Base-by-base conservation (phyloP, 2,888 invertebrate genomes). In the Cybosia mesomella region DNA sequence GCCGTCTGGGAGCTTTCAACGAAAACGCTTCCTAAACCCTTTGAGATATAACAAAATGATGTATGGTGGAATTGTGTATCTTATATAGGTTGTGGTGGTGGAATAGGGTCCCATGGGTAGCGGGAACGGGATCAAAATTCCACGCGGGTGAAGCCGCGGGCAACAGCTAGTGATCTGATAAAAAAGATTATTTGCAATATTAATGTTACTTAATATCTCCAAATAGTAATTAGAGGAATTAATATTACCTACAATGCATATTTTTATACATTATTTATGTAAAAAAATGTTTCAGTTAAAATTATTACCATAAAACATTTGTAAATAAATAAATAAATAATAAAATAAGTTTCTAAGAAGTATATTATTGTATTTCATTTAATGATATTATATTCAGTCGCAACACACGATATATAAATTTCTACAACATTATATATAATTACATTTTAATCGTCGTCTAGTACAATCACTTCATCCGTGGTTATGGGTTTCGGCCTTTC, bases 391-490 rank as follows among this genome's bases (percentile, higher is more conserved):
- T 59, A 43, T 64, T 64, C 55, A 62, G 59, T 71, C 62, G 54
- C 36, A 39, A 49, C 62, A 62, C 62, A 55, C 39, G 70, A 13
- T 59, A 65, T 64, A 67, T 49, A 59, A 21, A 58, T 64, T 64
- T 57, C 5, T 28, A 58, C 39, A 61, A 21, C 21, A 64, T 58
- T 2, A 61, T 67, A 63, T 43, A 59, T 63, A 62, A 18, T 32
- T 58, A 55, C 60, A 54, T 64, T 66, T 58, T 83, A 92, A 86
- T 95, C 95, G 81, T 95, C 95, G 80, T 95, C 95, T 11, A 95
- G 82, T 9, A 95, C 89, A 61, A 95, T 95, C 0, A 95, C 88
- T 84, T 94, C 94, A 80, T 93, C 92, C 0, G 91, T 80, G 1
- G 89, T 73, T 28, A 94, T 90, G 2, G 91, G 92, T 74, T 91